A percentile compares a stretch with the other conserved stretches of the same genome.
Conservation (phyloP, 2,888 invertebrate genomes). For the Sarcophaga carnaria region DNA sequence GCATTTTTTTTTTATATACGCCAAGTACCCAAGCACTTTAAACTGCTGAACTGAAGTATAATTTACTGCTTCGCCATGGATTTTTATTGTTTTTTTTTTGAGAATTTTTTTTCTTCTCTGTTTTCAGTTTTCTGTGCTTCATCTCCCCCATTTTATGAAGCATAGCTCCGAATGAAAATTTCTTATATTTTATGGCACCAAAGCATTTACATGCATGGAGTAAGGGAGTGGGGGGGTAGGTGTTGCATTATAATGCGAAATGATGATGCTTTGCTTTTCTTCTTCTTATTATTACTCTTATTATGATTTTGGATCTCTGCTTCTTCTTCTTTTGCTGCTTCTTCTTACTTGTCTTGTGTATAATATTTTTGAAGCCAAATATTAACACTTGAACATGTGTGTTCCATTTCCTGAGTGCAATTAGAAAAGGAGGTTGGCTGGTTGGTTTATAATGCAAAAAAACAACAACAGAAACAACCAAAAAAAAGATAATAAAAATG, state of each 20-base stretch:
- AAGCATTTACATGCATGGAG: neutral
- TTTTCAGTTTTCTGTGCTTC: neutral
- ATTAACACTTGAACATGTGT: slow-evolving; percentile 69
- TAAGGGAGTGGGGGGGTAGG: too few relatives aligned
- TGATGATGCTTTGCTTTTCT: slow-evolving; percentile 19
- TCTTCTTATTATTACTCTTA: slow-evolving; percentile 24
- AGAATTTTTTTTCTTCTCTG: neutral
- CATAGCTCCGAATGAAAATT: slow-evolving; percentile 5
- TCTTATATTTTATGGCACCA: slow-evolving; percentile 40
- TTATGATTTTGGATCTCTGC: slow-evolving; percentile 15
- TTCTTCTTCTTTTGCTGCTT: neutral
- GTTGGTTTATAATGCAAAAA: neutral
- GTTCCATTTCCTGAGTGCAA: slow-evolving; percentile 67
- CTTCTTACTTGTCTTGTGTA: slow-evolving; percentile 52
- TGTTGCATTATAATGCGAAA: slow-evolving; percentile 24
- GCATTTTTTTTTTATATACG: neutral
- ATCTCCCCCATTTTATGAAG: neutral
- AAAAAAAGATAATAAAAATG: neutral
- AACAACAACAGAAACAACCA: neutral
- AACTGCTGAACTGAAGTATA: slow-evolving; percentile 48
- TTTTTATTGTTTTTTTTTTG: slow-evolving; percentile 24
- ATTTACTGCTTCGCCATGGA: slow-evolving; percentile 51
- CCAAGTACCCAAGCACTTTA: too few relatives aligned
- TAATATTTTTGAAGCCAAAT: slow-evolving; percentile 54
- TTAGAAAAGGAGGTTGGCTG: slow-evolving; percentile 53